Conservation (phyloP, 2,113 vertebrate species). For the Labeo catla region DNA sequence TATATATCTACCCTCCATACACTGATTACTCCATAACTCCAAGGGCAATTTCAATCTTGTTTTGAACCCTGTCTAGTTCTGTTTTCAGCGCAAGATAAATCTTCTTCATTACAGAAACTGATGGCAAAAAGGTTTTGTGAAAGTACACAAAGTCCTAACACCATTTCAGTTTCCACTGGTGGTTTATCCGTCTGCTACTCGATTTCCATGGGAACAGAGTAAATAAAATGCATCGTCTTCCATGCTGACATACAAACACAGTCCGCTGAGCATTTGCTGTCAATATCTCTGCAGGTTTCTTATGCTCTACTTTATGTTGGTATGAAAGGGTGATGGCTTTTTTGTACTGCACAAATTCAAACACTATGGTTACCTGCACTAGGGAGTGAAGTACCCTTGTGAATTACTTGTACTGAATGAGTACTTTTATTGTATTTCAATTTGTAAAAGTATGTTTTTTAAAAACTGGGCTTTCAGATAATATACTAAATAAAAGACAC, state of each 20-base stretch:
- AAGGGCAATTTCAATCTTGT: conserved; percentile 20
- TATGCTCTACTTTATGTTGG: background rate
- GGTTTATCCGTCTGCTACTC: background rate
- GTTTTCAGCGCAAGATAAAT: conserved; percentile 23
- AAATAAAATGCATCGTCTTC: background rate
- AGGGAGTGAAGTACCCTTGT: background rate
- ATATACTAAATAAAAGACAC: background rate
- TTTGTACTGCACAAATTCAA: background rate
- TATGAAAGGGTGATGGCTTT: background rate
- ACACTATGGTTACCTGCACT: background rate
- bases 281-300: conserved; percentile 8
- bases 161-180: background rate
- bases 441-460: background rate
- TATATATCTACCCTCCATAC: conserved; percentile 5
- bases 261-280: background rate
- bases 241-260: background rate
- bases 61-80: conserved; percentile 18
- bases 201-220: conserved; percentile 22
- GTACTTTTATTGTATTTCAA: background rate
- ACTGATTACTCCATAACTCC: conserved; percentile 27
- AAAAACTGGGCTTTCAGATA: background rate
- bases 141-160: background rate
- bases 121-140: conserved; percentile 31
- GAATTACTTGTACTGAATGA: background rate
- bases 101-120: conserved; percentile 44